Evolutionary conservation across 2,797 vertebrate species (phyloP).

Genomic region (Serranus cabrilla): DNA sequence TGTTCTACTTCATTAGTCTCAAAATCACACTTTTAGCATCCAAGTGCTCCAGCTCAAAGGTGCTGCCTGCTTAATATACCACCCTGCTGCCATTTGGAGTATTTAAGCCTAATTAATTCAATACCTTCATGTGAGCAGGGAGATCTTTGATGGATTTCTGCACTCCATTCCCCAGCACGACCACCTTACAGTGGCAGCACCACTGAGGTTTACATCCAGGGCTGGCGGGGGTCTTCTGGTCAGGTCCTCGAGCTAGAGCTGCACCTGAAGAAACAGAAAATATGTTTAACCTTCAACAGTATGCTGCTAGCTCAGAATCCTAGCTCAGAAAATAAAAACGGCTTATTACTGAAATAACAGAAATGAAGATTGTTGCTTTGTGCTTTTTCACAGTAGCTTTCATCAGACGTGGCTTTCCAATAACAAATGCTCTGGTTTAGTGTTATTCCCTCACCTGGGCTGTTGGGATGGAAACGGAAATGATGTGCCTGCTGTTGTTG

Average conservation of each 20-base stretch:
- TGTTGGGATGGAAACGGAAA: conserved; percentile 85
- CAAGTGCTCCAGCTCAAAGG: conserved; percentile 5
- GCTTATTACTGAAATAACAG: conserved; percentile 6
- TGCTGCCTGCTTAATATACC: not conserved
- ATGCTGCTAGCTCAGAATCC: not conserved
- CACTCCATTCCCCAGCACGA: conserved; percentile 95
- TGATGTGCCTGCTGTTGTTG: conserved; percentile 85
- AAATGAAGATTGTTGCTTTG: conserved; percentile 12
- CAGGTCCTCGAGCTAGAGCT: conserved; percentile 83
- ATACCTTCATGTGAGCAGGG: conserved; percentile 80
- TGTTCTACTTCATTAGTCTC: not conserved
- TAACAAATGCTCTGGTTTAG: conserved; percentile 36
- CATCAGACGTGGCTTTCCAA: conserved; percentile 56
- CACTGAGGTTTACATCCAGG: conserved; percentile 91
- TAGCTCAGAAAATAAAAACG: conserved; percentile 9
- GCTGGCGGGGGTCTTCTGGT: conserved; percentile 80
- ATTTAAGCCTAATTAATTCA: not conserved
- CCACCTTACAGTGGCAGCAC: conserved; percentile 98
- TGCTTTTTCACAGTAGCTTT: conserved; percentile 34
- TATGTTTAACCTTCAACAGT: not conserved
- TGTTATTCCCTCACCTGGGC: conserved; percentile 87
- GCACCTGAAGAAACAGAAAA: conserved; percentile 77
- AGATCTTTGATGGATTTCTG: conserved; percentile 91
- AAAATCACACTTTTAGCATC: conserved; percentile 1
- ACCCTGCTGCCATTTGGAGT: not conserved